phyloP scores from a whole-genome alignment of 2,113 vertebrate species.

The Regulus satrapa region DNA sequence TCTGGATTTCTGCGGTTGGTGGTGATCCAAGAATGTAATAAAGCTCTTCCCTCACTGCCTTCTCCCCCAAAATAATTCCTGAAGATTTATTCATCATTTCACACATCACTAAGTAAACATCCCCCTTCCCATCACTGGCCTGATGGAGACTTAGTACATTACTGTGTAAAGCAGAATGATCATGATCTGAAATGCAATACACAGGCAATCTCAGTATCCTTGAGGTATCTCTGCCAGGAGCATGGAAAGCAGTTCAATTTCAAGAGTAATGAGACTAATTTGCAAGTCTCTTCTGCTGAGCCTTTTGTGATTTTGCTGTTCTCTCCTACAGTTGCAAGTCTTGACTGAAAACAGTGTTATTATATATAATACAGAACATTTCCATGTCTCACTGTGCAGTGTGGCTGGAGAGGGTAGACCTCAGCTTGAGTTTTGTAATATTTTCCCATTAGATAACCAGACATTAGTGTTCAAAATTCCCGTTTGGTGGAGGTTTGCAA shows the following conservation, averaged over 20 bases:
- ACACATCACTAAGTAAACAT: background rate
- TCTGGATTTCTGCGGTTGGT: background rate
- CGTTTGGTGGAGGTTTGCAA: slow-evolving; percentile 21
- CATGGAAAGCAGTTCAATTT: slow-evolving; percentile 18
- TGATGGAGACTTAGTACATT: background rate
- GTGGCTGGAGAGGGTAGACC: background rate
- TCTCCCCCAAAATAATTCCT: background rate
- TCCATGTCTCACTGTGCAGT: slow-evolving; percentile 28
- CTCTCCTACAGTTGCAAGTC: background rate
- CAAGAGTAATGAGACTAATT: slow-evolving; percentile 50
- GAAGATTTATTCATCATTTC: slow-evolving; percentile 19
- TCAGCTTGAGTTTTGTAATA: slow-evolving; percentile 19
- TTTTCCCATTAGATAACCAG: slow-evolving; percentile 42
- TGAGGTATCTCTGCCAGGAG: slow-evolving; percentile 15
- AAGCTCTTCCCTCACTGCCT: background rate
- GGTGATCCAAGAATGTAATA: background rate
- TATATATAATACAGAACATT: background rate
- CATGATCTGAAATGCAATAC: background rate
- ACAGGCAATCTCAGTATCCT: slow-evolving; percentile 15
- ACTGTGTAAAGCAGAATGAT: background rate
- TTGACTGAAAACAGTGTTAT: slow-evolving; percentile 14
- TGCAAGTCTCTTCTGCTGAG: slow-evolving; percentile 57
- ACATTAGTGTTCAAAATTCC: slow-evolving; percentile 8
- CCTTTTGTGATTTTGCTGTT: slow-evolving; percentile 61
- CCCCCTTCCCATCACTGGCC: background rate